phyloP scores from a whole-genome alignment of 1,140 invertebrate species.

The Lordiphosa mommai region DNA sequence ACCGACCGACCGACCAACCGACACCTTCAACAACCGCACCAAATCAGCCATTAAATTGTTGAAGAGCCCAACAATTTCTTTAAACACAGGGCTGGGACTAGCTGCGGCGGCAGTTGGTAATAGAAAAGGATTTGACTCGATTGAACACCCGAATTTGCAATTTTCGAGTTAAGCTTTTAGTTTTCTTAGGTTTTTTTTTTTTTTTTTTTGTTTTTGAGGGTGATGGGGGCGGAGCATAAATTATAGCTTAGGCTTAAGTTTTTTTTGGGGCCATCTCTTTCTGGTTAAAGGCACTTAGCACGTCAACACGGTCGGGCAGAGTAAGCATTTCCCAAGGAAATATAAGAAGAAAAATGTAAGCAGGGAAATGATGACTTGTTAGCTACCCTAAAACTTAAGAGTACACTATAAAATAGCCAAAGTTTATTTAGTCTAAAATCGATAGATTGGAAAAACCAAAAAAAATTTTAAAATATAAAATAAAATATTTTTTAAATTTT shows the following conservation, averaged over 20 bases:
- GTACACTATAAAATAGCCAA: background rate
- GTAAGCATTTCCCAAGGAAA: constrained; percentile 47
- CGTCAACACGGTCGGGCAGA: constrained; percentile 55
- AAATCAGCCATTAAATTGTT: constrained; percentile 61
- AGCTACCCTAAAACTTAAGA: background rate
- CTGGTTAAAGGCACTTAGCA: constrained; percentile 61
- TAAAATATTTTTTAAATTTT: background rate
- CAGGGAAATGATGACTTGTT: background rate
- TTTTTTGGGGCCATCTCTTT: constrained; percentile 29
- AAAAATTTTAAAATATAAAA: background rate
- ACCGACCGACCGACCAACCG: constrained; percentile 22
- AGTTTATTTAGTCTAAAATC: background rate
- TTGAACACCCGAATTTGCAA: constrained; percentile 76
- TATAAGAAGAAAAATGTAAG: constrained; percentile 3
- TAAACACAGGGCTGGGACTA: constrained; percentile 55
- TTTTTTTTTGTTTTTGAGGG: background rate
- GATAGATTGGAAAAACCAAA: background rate
- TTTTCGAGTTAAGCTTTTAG: constrained; percentile 66
- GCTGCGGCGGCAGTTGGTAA: constrained; percentile 44
- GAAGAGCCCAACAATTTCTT: constrained; percentile 66
- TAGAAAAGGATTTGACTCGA: constrained; percentile 66
- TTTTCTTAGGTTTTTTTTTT: background rate
- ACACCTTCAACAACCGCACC: constrained; percentile 19
- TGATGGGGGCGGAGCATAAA: background rate
- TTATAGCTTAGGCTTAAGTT: background rate